Base-by-base conservation (phyloP, 35 echinoderm and acorn worm species). In the Apostichopus californicus region DNA sequence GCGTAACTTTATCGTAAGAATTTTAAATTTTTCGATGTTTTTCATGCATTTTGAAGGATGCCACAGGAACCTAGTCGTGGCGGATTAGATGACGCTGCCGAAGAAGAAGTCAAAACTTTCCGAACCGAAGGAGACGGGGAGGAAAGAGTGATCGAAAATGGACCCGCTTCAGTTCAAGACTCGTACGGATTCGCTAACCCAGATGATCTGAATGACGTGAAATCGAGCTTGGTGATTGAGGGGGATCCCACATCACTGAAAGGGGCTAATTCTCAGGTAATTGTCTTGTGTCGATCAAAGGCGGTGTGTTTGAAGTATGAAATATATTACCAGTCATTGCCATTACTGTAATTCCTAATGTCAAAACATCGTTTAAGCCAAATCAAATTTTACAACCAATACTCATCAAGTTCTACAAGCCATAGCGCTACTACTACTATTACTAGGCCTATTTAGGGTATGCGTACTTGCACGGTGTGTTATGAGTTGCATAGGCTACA, bases 41-140 rank as follows among this genome's bases (percentile, higher is more conserved):
- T 91, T 57, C 46, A 79, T 77, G 89, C 86, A 53, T 91, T 57
- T 91, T 91, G 77, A 91, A 91, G 89, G 55, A 91, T 91, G 89
- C 89, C 89, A 91, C 89, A 91, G 73, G 89, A 91, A 91, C 72
- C 89, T 91, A 79, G 89, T 91, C 89, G 89, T 91, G 89, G 89
- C 89, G 89, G 89, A 57, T 79, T 78, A 59, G 89, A 91, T 54
- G 89, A 91, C 55, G 89, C 89, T 78, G 89, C 89, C 77, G 89
- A 91, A 68, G 89, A 91, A 79, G 89, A 91, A 79, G 89, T 91
- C 18, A 91, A 91, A 91, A 91, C 89, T 54, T 91, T 91, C 61
- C 89, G 77, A 55, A 91, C 89, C 53, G 89, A 91, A 79, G 89
- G 89, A 22, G 89, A 91, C 54, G 89, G 89, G n/a, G 89, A 91